phyloP scores from a whole-genome alignment of 2,797 vertebrate genomes.

The Hipposideros larvatus region DNA sequence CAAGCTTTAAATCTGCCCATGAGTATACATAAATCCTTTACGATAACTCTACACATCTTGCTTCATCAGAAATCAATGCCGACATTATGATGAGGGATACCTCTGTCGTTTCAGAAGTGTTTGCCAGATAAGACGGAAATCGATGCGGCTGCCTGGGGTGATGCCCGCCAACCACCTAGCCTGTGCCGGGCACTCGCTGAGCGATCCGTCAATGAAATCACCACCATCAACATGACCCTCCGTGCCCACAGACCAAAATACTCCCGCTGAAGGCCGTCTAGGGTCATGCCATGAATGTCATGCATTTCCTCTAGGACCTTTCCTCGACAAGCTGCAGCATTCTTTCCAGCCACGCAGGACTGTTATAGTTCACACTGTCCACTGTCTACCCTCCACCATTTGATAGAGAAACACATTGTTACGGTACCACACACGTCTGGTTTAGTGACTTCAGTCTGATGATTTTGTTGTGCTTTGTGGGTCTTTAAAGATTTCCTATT shows the following conservation, averaged over 20 bases:
- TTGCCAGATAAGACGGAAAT: fast-evolving
- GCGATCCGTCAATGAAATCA: fast-evolving
- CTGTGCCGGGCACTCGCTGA: fast-evolving
- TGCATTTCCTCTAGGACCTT: fast-evolving
- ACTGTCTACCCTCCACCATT: fast-evolving
- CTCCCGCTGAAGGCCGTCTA: background rate
- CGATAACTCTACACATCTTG: background rate
- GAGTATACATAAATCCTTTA: background rate
- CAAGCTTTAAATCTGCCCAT: background rate
- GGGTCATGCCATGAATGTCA: background rate
- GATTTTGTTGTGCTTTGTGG: background rate
- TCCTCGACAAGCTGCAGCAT: fast-evolving
- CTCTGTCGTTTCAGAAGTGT: background rate
- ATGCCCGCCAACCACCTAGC: fast-evolving
- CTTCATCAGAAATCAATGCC: background rate
- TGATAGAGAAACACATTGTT: no score
- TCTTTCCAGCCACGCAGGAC: background rate
- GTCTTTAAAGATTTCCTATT: background rate
- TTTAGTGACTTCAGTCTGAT: background rate
- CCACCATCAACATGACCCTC: no score
- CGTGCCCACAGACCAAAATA: fast-evolving
- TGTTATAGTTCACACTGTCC: fast-evolving
- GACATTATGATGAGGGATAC: background rate
- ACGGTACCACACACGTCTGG: no score
- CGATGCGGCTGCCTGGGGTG: fast-evolving